Base-by-base conservation (phyloP, 2,797 vertebrate species). In the Phaenicophaeus curvirostris region DNA sequence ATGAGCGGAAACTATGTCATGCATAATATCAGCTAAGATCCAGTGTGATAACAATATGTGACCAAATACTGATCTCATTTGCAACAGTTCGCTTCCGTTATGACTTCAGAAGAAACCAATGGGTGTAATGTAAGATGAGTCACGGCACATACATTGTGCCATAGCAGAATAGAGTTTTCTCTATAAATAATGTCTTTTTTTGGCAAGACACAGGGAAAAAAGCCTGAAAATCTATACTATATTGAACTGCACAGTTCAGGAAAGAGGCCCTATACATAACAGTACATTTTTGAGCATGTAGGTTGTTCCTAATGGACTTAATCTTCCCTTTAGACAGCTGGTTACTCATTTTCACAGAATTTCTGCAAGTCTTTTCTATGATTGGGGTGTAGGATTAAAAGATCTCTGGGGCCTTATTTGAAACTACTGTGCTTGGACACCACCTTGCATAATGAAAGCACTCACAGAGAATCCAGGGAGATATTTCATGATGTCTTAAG, bases 11-110 rank as follows among this genome's bases (percentile, higher is more conserved):
- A 73, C 42, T 37, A 31, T 66, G 74, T 61, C 58, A 63, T 67
- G 42, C 58, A 46, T 84, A 73, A 65, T 85, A 71, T 72, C 42
- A 50, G 54, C 71, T 59, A 7, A 75, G 82, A 89, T 74, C 31
- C 58, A 25, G 55, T 0, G 2, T 8, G 93, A 92, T 83, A 92
- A 87, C 61, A 61, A 13, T 33, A 37, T 24, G 71, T 1, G 18
- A 77, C 78, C 85, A 73, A 91, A 90, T 35, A 30, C 73, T 79
- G 79, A 81, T 86, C 82, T 90, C 73, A 92, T 76, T 93, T 66
- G 74, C 37, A 84, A 37, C 33, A 57, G 8, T 7, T 19, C 51
- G 73, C 85, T 92, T 91, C 95, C 6, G 2, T 11, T 81, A 91
- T 78, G 91, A 87, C 82, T 92, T 72, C 72, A 84, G 87, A 33